Percentiles rank a stretch among this genome's conserved stretches.
Conservation (phyloP, 2,888 invertebrate genomes). For the Troides aeacus region DNA sequence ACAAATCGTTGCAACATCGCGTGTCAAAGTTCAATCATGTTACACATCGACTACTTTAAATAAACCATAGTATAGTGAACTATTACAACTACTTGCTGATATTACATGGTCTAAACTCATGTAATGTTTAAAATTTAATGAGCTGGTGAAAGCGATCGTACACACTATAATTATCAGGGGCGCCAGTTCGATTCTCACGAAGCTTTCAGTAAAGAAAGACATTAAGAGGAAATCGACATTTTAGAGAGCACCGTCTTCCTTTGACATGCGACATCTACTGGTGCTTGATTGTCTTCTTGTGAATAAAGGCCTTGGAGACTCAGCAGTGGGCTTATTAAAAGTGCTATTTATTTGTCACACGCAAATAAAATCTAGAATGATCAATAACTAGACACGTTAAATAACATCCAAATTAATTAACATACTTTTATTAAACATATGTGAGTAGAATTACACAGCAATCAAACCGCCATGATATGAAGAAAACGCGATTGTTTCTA, state of each 20-base stretch:
- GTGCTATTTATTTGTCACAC: too few species aligned
- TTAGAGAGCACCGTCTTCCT: too few species aligned
- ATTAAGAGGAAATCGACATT: too few species aligned
- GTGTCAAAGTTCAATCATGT: conserved; percentile 40
- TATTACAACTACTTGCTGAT: background rate
- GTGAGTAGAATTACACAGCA: conserved; percentile 44
- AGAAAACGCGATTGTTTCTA: conserved; percentile 39
- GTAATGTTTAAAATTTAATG: background rate
- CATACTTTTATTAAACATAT: conserved; percentile 47
- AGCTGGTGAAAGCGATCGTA: too few species aligned
- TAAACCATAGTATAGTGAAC: conserved; percentile 1
- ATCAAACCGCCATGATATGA: conserved; percentile 46
- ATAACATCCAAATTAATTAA: conserved; percentile 28
- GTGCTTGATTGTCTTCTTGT: too few species aligned
- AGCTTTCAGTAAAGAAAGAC: too few species aligned
- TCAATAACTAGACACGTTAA: conserved; percentile 25
- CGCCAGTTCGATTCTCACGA: too few species aligned
- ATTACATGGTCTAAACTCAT: conserved; percentile 6
- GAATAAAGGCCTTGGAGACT: too few species aligned
- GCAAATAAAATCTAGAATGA: background rate
- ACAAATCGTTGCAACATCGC: conserved; percentile 50
- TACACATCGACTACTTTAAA: conserved; percentile 18
- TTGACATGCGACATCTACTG: too few species aligned
- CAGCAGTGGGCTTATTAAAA: too few species aligned
- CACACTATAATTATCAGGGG: too few species aligned